Conservation (phyloP, 2,888 invertebrate genomes). For the Polyommatus icarus region DNA sequence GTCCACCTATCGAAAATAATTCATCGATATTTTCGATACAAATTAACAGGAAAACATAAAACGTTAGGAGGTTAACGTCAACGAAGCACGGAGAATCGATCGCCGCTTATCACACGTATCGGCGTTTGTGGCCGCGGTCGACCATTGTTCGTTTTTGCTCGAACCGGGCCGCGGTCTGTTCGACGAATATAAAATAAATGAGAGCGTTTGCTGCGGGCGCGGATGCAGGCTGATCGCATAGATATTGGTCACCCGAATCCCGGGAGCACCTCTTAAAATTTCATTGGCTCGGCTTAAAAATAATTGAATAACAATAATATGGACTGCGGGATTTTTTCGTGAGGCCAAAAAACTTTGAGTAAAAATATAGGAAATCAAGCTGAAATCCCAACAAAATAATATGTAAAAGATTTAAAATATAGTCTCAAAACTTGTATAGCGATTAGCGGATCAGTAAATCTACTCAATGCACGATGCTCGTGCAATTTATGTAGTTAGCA, state of each 20-base stretch:
- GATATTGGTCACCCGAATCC: slow-evolving; percentile 45
- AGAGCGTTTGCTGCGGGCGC: slow-evolving; percentile 56
- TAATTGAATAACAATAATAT: slow-evolving; percentile 3
- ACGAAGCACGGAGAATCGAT: slow-evolving; percentile 55
- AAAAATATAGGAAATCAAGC: not conserved
- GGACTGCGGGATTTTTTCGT: not conserved
- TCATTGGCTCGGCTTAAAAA: slow-evolving; percentile 35
- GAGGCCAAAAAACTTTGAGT: not conserved
- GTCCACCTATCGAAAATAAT: slow-evolving; percentile 39
- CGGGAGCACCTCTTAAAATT: slow-evolving; percentile 40
- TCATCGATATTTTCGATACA: slow-evolving; percentile 60
- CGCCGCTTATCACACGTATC: slow-evolving; percentile 58
- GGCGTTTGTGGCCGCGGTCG: slow-evolving; percentile 44
- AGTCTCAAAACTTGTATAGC: not conserved
- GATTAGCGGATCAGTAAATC: not conserved
- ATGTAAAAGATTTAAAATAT: not conserved
- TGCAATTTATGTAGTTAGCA: slow-evolving; percentile 3
- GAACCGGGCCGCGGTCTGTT: slow-evolving; percentile 51
- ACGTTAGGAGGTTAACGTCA: slow-evolving; percentile 50
- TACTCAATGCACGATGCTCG: not conserved
- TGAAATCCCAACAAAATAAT: too few species aligned
- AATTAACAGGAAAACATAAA: slow-evolving; percentile 57
- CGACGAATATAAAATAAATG: slow-evolving; percentile 61
- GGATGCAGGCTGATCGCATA: slow-evolving; percentile 47
- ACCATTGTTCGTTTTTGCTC: slow-evolving; percentile 56